Evolutionary conservation across 2,888 invertebrate species (phyloP).

Genomic region (Bedellia somnulentella): DNA sequence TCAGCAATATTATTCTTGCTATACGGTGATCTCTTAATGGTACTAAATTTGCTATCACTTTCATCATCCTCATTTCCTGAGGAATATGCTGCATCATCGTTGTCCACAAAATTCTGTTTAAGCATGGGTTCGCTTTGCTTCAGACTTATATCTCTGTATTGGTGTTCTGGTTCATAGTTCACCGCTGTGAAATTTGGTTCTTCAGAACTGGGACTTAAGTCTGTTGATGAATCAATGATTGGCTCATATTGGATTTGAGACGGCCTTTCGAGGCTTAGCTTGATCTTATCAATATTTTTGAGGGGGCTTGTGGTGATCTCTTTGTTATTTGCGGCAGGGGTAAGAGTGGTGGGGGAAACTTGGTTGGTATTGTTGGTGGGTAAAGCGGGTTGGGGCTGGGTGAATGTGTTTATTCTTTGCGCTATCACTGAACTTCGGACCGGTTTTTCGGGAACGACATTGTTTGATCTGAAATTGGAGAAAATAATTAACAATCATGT

Average conservation of each 20-base stretch:
- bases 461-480: conserved; percentile 22
- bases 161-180: conserved; percentile 23
- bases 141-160: conserved; percentile 28
- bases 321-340: conserved; percentile 16
- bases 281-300: conserved; percentile 54
- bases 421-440: conserved; percentile 67
- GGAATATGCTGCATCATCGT: conserved; percentile 51
- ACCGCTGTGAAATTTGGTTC: conserved; percentile 40
- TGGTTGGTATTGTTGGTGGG: conserved; percentile 5
- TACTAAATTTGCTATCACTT: conserved; percentile 70
- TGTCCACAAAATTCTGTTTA: conserved; percentile 44
- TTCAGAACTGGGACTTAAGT: conserved; percentile 44
- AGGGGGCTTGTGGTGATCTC: conserved; percentile 31
- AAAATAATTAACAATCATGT: neutral
- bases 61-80: conserved; percentile 63
- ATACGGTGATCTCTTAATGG: conserved; percentile 70
- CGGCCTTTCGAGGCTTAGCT: conserved; percentile 45
- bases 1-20: conserved; percentile 47
- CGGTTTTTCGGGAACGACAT: conserved; percentile 64
- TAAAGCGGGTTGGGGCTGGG: conserved; percentile 16
- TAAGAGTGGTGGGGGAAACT: conserved; percentile 17
- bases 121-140: conserved; percentile 50
- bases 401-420: conserved; percentile 63
- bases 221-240: conserved; percentile 38
- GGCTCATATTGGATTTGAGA: conserved; percentile 56